Base-by-base conservation (phyloP, 2,797 vertebrate genomes). In the Cuniculus paca region DNA sequence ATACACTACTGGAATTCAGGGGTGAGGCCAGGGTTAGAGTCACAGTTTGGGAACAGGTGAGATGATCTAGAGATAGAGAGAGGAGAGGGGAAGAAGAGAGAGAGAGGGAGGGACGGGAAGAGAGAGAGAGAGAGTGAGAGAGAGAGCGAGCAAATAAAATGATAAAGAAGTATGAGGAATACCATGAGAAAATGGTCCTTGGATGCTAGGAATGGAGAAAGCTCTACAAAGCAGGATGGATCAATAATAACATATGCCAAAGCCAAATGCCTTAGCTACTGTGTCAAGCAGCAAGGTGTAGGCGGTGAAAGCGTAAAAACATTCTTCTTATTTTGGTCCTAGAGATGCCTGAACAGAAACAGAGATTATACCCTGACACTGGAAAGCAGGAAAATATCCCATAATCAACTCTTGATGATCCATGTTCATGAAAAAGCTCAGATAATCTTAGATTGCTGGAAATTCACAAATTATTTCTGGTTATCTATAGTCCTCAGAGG, bases 311-410 rank as follows among this genome's bases (percentile, higher is more conserved):
- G 80, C 88, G 48, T 8, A 48, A 94, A 75, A 88, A 50, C 19
- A 42, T 26, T 83, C 52, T 92, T 94, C 92, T 90, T 90, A 84
- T 85, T 94, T 91, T 77, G 80, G n/a, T 90, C 65, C 81, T 84
- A 77, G 42, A 80, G 24, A 90, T 39, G 24, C n/a, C 58, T 90
- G 78, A 78, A 34, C n/a, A 92, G 54, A 82, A 95, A 74, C 28
- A 93, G 79, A 91, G 26, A 42, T 68, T 77, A 58, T 42, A 31
- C 4, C 19, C 45, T 24, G 14, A 77, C 6, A 12, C 2, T 26
- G 60, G 34, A 36, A 88, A 86, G 31, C 87, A 91, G 54, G 31
- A 77, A 84, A 97, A 39, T 75, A 70, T 31, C 42, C 8, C 26
- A 85, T 75, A 85, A 58, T 79, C 8, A 22, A 75, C 89, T 75